phyloP scores from a whole-genome alignment of 2,113 vertebrate species.

The Gnathonemus echidnorhynchus region DNA sequence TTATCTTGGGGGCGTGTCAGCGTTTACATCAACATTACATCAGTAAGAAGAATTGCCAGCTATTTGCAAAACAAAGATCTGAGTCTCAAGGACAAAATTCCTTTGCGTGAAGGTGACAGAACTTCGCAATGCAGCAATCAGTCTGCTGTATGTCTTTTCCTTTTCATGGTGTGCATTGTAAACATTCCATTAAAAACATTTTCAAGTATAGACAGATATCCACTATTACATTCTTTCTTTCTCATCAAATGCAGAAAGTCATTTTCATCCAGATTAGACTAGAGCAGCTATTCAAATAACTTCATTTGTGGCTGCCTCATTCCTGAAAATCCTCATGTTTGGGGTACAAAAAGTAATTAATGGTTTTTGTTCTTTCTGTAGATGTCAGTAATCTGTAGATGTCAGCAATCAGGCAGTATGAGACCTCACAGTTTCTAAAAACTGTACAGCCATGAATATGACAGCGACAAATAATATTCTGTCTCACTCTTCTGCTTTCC shows the following conservation, averaged over 20 bases:
- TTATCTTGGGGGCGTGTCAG: not conserved
- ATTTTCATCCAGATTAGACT: not conserved
- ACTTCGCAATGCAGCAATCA: not conserved
- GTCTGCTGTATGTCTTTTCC: not conserved
- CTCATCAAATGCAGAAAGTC: not conserved
- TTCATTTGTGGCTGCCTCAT: not conserved
- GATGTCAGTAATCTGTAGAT: not conserved
- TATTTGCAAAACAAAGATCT: slow-evolving; percentile 5
- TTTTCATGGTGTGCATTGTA: not conserved
- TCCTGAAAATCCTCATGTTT: not conserved
- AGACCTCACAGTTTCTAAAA: not conserved
- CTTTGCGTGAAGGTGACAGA: not conserved
- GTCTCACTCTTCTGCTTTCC: not conserved
- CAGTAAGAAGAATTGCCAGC: not conserved
- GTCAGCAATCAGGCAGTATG: not conserved
- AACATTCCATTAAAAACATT: not conserved
- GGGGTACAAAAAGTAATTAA: not conserved
- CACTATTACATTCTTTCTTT: not conserved
- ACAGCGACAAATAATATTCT: not conserved
- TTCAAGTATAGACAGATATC: not conserved
- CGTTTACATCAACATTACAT: slow-evolving; percentile 6
- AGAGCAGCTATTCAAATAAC: not conserved
- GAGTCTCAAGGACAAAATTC: not conserved
- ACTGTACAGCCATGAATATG: not conserved
- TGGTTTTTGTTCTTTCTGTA: not conserved